Evolutionary conservation across 2,888 invertebrate genomes (phyloP), one percentile per base, ranked within the genome.

Genomic region (Philonicus albiceps): DNA sequence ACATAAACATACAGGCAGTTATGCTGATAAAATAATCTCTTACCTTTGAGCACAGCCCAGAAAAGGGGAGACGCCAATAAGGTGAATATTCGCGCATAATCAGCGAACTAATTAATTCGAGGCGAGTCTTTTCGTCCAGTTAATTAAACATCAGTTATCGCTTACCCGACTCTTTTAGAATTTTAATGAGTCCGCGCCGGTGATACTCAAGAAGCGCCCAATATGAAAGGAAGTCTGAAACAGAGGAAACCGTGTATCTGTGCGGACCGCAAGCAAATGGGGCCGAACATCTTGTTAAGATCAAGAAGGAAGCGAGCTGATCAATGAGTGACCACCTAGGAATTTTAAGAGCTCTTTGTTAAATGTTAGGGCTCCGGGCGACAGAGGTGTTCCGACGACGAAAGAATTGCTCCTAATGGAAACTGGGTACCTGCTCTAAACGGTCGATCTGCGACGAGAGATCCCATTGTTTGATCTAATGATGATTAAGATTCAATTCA

Each of bases 91-190:
- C 76, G 83, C 87, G 64, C 31, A 87, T 83, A 87, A 87, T 87
- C 87, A 78, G 86, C 83, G 81, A 87, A 86, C 86, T 87, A 87
- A 87, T 87, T 87, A 86, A 86, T 85, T 86, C 86, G 85, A 87
- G 73, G 85, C 83, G 81, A 86, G 86, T 87, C 83, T 86, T 87
- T 87, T 87, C 75, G 85, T 85, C 74, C 53, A 86, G 87, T 86
- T 87, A 87, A 87, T 87, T 87, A 87, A 87, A 85, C 87, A 87
- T 87, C 87, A 84, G 83, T 87, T 87, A 87, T 87, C 87, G 86
- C 87, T 83, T 83, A 74, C 27, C 31, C 19, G 43, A 49, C 76
- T 86, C 86, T 64, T 85, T 76, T 53, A 83, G 87, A 87, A 87
- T 87, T 87, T 87, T 87, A 87, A 87, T 86, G 86, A 87, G 87